Base-by-base conservation (phyloP, 2,113 vertebrate genomes). In the Sula dactylatra region DNA sequence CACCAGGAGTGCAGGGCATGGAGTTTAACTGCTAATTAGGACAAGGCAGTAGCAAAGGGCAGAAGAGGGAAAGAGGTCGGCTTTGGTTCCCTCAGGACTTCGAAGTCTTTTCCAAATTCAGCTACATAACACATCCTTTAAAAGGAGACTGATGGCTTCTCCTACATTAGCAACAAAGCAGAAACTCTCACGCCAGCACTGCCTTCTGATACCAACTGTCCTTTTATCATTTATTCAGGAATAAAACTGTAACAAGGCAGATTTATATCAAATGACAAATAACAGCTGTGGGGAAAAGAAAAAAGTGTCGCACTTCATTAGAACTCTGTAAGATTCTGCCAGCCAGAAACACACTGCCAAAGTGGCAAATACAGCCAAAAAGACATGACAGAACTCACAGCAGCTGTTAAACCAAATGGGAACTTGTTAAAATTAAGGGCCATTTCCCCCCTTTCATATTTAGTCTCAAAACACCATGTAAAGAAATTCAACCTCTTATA, bases 341-440 rank as follows among this genome's bases (percentile, higher is more conserved):
- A 96, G 88, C 49, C 81, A 82, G 74, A 93, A 92, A 77, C 66
- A 94, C 65, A 49, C 78, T 47, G 9, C 67, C 42, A 40, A 94
- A 94, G 81, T 38, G 86, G 93, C 81, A 93, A 94, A 89, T 27
- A 52, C 56, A 91, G 94, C 34, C 3, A 1, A 92, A 89, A 96
- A 94, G 83, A 84, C 83, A 82, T 84, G 92, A 74, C 72, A 94
- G 83, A 93, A 82, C 62, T 69, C 91, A 90, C 34, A 87, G 87
- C 90, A 96, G 93, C 87, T 96, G 95, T 91, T 94, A 95, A 91
- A 82, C 86, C 91, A 95, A 96, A 91, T 73, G 89, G 74, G 81
- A 80, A 93, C 83, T 87, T 92, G 80, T 87, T 94, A 94, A 96
- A 95, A 93, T 79, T 76, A 93, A 61, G 78, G 86, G 58, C 62